phyloP scores from a whole-genome alignment of 1,140 invertebrate species.

The Saccostrea cuccullata region DNA sequence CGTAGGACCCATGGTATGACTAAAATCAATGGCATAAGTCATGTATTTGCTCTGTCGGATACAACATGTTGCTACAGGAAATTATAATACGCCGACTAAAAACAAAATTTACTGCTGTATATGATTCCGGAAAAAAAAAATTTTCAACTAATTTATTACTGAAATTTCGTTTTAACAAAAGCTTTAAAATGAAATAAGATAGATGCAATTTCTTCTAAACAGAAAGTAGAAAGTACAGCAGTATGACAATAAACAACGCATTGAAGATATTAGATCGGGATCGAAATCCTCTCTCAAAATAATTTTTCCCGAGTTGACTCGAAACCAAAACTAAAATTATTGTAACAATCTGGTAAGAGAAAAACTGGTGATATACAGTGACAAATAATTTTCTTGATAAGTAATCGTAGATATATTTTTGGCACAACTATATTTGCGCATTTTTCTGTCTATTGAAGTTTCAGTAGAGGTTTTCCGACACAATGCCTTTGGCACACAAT shows the following conservation, averaged over 20 bases:
- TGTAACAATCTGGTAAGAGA: not conserved
- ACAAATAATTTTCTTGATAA: no score
- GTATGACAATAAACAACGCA: not conserved
- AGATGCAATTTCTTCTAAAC: not conserved
- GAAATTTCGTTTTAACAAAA: no score
- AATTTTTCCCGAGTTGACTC: not conserved
- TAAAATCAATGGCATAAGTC: constrained; percentile 9
- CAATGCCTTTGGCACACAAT: constrained; percentile 71
- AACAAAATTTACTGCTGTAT: not conserved
- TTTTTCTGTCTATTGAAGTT: not conserved
- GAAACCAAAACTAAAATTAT: not conserved
- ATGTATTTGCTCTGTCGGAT: not conserved
- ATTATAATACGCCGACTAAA: not conserved
- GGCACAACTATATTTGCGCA: not conserved
- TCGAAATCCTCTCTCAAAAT: not conserved
- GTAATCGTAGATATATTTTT: no score
- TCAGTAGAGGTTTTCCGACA: not conserved
- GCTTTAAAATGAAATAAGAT: not conserved
- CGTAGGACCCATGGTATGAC: not conserved
- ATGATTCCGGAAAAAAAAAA: not conserved
- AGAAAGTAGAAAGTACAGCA: not conserved
- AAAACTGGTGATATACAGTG: not conserved
- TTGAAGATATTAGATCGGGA: not conserved
- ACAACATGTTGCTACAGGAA: constrained; percentile 20
- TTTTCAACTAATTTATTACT: not conserved